These are phyloP conservation scores for Cacatua alba DNA, from an alignment of 2,113 vertebrate species.

Conservation along the genomic window DNA sequence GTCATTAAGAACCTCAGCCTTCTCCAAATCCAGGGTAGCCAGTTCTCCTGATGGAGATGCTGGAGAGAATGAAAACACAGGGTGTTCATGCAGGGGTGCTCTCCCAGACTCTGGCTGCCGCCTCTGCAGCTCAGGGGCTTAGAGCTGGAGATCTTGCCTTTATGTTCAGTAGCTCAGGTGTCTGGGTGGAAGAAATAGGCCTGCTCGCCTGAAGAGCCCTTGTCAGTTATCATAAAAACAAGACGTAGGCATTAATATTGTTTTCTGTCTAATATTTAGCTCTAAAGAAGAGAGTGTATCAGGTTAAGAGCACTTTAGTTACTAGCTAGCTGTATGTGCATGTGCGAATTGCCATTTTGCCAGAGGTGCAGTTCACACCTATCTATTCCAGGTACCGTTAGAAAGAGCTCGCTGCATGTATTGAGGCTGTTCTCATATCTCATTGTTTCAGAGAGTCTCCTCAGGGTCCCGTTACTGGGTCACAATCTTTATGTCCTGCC, in stretches of 20 bases:
- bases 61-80: background rate
- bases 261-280: background rate
- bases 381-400: background rate
- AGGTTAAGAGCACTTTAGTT: background rate
- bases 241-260: background rate
- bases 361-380: background rate
- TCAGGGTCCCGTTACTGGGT: background rate
- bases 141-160: background rate
- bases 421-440: background rate
- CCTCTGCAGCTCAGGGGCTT: background rate
- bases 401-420: background rate
- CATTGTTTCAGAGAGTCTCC: background rate
- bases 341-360: rapidly evolving
- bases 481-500: background rate
- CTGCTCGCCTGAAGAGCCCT: background rate
- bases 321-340: background rate
- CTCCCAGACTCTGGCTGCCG: rapidly evolving
- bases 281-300: background rate
- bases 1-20: no score
- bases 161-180: background rate
- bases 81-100: background rate
- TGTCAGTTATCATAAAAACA: background rate
- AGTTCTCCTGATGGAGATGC: background rate
- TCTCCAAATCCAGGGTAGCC: no score
- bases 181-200: background rate